Evolutionary conservation across 2,888 invertebrate genomes (phyloP).

Genomic region (Augiades crinisus): DNA sequence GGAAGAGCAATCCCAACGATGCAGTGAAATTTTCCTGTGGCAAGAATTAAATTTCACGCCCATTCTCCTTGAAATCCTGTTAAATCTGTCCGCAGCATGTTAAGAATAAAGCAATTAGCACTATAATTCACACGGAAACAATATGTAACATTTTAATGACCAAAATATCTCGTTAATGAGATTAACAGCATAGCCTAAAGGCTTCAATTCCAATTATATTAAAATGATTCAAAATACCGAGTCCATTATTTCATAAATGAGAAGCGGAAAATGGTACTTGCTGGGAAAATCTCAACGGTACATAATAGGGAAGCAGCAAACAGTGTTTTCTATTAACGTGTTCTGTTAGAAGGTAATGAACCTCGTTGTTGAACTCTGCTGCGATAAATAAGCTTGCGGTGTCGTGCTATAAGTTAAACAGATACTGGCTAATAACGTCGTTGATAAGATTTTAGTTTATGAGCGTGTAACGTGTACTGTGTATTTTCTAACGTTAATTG

Average conservation of each 20-base stretch:
- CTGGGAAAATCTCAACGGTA: constrained; percentile 2
- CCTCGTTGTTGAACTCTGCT: constrained; percentile 1
- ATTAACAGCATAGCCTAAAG: neutral
- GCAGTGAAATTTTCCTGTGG: constrained; percentile 3
- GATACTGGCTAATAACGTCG: neutral
- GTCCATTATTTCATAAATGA: neutral
- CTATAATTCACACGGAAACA: neutral
- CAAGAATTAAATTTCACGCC: constrained; percentile 5
- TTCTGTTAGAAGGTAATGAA: constrained; percentile 3
- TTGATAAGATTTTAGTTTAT: neutral
- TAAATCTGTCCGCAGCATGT: neutral
- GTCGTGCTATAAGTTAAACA: neutral
- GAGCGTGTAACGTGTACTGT: too few species aligned
- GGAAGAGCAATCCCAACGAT: constrained; percentile 16
- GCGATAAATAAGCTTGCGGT: neutral
- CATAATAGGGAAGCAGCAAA: constrained; percentile 1
- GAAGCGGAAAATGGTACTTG: neutral
- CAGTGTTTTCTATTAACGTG: constrained; percentile 6
- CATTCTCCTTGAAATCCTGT: neutral
- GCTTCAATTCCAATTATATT: neutral
- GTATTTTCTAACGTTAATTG: too few species aligned
- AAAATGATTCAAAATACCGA: neutral
- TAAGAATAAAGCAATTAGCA: neutral
- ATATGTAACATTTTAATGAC: constrained; percentile 3
- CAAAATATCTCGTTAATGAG: neutral